phyloP scores from a whole-genome alignment of 2,113 vertebrate species.

The Litocranius walleri region DNA sequence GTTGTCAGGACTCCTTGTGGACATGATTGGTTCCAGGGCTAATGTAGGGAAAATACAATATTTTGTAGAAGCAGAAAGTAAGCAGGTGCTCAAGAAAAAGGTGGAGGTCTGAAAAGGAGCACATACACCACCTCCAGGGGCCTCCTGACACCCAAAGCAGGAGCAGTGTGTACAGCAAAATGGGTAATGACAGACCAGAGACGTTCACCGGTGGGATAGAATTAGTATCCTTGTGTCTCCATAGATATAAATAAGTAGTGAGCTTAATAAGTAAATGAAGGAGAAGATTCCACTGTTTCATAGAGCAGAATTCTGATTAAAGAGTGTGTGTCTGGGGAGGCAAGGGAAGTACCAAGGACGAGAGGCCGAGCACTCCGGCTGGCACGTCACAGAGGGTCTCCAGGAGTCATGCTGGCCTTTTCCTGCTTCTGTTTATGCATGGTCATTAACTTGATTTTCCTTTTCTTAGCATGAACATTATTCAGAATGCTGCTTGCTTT shows the following conservation, averaged over 20 bases:
- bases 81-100: not conserved
- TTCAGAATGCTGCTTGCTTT: fast-evolving
- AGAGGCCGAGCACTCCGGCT: not conserved
- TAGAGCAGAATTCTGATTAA: not conserved
- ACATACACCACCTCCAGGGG: not conserved
- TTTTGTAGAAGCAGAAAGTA: not conserved
- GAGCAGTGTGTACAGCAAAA: too few species aligned
- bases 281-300: not conserved
- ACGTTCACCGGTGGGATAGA: fast-evolving
- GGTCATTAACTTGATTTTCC: not conserved
- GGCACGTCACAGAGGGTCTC: fast-evolving
- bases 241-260: fast-evolving
- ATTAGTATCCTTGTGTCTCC: fast-evolving
- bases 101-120: fast-evolving
- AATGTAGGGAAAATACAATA: not conserved
- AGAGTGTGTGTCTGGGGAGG: not conserved
- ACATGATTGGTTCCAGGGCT: not conserved
- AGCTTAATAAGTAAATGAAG: not conserved
- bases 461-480: fast-evolving
- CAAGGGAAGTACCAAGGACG: not conserved
- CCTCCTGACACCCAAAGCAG: not conserved
- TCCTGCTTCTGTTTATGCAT: fast-evolving
- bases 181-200: too few species aligned
- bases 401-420: not conserved
- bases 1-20: not conserved